Conservation (phyloP, 1,140 invertebrate genomes). For the Bombyx mori region DNA sequence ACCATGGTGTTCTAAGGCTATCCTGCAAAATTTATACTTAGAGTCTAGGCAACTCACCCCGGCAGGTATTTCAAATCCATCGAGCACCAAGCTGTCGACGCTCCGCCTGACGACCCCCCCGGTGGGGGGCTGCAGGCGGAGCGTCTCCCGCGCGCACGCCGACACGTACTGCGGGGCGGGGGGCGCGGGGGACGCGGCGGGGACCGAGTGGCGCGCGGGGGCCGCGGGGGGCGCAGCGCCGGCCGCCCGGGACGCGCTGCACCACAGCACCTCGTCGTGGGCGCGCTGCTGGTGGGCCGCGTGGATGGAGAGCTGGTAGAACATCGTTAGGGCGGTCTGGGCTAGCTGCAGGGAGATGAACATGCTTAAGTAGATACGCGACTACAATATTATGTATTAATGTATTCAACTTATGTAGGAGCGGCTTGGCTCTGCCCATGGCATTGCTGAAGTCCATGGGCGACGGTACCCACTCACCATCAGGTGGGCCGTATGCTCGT, state of each 20-base stretch:
- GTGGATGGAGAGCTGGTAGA: slow-evolving; percentile 57
- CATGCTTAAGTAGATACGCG: no score
- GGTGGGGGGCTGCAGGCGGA: slow-evolving; percentile 49
- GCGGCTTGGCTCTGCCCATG: no score
- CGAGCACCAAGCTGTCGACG: slow-evolving; percentile 34
- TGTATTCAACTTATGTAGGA: no score
- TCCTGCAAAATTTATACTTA: no score
- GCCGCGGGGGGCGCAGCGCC: slow-evolving; percentile 31
- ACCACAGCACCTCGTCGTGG: slow-evolving; percentile 54
- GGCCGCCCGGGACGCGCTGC: slow-evolving; percentile 32
- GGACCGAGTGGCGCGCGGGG: slow-evolving; percentile 35
- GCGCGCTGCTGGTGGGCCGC: slow-evolving; percentile 52
- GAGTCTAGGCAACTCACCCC: slow-evolving; percentile 32
- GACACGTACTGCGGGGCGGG: slow-evolving; percentile 38
- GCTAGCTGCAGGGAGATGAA: slow-evolving; percentile 29
- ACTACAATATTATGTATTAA: no score
- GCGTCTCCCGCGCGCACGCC: slow-evolving; percentile 39
- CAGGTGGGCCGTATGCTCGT: no score
- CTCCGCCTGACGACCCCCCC: slow-evolving; percentile 54
- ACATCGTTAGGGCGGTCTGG: slow-evolving; percentile 52
- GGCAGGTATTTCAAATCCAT: slow-evolving; percentile 48
- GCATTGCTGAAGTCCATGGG: no score
- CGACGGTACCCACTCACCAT: no score
- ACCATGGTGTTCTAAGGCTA: no score
- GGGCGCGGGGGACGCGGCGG: slow-evolving; percentile 27